A percentile compares a stretch with the other conserved stretches of the same genome.
Evolutionary conservation across 2,113 vertebrate species (phyloP).

Genomic region (Atherinomorus stipes): DNA sequence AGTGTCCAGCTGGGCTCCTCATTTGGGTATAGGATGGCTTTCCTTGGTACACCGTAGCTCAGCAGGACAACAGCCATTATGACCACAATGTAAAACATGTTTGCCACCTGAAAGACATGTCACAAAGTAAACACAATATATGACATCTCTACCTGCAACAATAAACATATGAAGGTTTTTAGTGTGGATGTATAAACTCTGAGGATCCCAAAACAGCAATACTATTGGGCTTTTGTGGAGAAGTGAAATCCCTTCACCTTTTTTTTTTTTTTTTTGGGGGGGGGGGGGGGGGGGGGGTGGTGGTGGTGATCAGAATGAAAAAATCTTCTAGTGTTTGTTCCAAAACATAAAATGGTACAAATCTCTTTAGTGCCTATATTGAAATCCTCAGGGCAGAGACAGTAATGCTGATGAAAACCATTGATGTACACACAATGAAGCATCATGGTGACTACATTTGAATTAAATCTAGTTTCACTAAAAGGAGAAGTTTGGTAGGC

Average conservation of each 20-base stretch:
- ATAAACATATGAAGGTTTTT: not conserved
- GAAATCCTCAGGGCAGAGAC: conserved; percentile 35
- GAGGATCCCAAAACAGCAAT: not conserved
- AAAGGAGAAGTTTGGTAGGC: not conserved
- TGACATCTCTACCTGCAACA: not conserved
- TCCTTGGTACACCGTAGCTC: conserved; percentile 96
- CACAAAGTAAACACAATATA: not conserved
- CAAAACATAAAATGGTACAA: not conserved
- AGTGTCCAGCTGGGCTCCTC: conserved; percentile 93
- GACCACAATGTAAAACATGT: conserved; percentile 99
- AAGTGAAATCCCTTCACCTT: not conserved
- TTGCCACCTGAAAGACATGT: conserved; percentile 90
- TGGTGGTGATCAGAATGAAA: no score
- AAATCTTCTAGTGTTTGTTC: no score
- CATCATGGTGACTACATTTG: not conserved
- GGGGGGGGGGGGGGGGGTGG: no score
- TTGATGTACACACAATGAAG: not conserved
- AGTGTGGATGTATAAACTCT: not conserved
- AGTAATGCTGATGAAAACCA: not conserved
- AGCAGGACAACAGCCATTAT: conserved; percentile 97
- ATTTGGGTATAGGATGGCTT: conserved; percentile 94
- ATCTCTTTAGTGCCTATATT: not conserved
- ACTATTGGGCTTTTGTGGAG: not conserved
- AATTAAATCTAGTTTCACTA: conserved; percentile 10
- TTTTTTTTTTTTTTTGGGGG: no score